Evolutionary conservation across 2,797 vertebrate genomes (phyloP), one percentile per base, ranked within the genome.

Genomic region (Hipposideros larvatus): DNA sequence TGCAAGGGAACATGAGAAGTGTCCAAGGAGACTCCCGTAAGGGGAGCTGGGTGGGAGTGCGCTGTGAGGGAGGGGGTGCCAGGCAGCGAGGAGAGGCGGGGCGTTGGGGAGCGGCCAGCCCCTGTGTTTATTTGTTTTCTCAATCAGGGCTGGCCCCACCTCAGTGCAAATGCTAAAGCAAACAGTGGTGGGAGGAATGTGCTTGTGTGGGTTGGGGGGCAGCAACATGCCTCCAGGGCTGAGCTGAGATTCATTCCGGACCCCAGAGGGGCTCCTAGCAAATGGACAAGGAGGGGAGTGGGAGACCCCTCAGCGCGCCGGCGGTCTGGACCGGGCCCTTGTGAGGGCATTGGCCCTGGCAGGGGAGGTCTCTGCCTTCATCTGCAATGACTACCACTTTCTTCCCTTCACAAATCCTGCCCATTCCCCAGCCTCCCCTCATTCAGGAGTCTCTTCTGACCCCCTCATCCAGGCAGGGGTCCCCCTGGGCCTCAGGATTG

Each of bases 121-220:
- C 57, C 34, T 94, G 71, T 57, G 79, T 65, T 34, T 78, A 34
- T 31, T 84, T 92, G 80, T 57, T 86, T 83, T 59, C 70, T 71
- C 66, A 14, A 7, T 75, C 48, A 13, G 4, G 7, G 55, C 59
- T 34, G 3, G 48, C 55, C 71, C 80, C 14, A 0, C 31, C 41
- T 61, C 8, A 0, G 2, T 4, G 51, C 31, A 19, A 61, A 74
- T 2, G 48, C 63, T 19, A 11, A 13, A 24, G 79, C 41, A 51
- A 90, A 68, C 1, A 1, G 48, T 16, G 66, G 82, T 13, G 28
- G 9, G 28, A 51, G 77, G 15, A 41, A 13, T 4, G 31, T 2
- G 28, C 14, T 34, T 22, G 19, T 22, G 68, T 6, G 37, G 10
- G 26, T 5, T 53, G 51, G 18, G 53, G 53, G 10, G 8, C 7